Evolutionary conservation across 2,888 invertebrate genomes (phyloP).

Genomic region (Xylota segnis): DNA sequence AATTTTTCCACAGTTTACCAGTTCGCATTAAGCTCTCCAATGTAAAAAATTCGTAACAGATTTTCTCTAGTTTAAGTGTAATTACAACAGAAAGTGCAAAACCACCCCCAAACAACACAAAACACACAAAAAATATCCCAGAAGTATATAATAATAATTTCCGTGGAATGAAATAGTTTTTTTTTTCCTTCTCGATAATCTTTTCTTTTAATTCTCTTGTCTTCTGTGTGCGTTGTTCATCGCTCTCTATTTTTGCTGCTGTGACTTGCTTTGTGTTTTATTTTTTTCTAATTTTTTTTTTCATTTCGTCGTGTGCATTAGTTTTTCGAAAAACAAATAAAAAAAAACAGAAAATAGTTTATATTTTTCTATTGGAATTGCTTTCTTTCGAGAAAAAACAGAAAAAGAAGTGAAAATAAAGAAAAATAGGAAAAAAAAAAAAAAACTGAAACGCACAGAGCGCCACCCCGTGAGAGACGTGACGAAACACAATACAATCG

Average conservation of each 20-base stretch:
- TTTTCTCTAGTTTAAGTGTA: conserved; percentile 74
- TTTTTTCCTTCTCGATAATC: conserved; percentile 13
- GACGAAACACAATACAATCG: conserved; percentile 50
- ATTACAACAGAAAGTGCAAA: conserved; percentile 72
- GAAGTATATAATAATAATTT: conserved; percentile 31
- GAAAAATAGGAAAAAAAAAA: conserved; percentile 23
- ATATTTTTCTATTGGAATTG: conserved; percentile 65
- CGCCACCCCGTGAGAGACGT: conserved; percentile 59
- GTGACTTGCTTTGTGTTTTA: conserved; percentile 55
- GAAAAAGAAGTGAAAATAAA: conserved; percentile 21
- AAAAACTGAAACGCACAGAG: conserved; percentile 50
- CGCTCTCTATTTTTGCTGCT: conserved; percentile 59
- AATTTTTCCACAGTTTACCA: conserved; percentile 75
- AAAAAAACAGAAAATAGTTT: conserved; percentile 35
- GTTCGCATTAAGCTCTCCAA: conserved; percentile 75
- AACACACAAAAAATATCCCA: conserved; percentile 28
- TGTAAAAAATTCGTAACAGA: conserved; percentile 67
- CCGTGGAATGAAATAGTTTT: conserved; percentile 59
- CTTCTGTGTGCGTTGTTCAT: conserved; percentile 71
- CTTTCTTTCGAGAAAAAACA: conserved; percentile 50
- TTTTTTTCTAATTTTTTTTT: conserved; percentile 12
- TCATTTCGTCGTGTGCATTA: conserved; percentile 9
- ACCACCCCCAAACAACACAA: conserved; percentile 39
- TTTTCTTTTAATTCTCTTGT: conserved; percentile 44
- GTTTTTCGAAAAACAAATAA: conserved; percentile 9